Evolutionary conservation across 2,888 invertebrate species (phyloP).

Genomic region (Scaptomyza cyrtandrae): DNA sequence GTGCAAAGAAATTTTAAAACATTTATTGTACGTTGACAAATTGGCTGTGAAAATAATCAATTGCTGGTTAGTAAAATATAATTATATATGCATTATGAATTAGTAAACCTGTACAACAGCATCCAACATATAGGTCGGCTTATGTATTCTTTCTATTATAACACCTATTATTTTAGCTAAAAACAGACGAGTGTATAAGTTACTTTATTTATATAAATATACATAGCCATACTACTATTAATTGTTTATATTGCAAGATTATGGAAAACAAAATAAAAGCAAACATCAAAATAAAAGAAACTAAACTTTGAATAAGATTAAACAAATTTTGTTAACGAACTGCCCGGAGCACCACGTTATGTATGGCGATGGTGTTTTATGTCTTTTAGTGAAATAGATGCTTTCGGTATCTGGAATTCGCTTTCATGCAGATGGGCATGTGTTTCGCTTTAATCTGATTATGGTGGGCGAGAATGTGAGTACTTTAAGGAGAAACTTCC

Average conservation of each 20-base stretch:
- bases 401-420: too few species aligned
- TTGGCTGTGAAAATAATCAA: conserved; percentile 69
- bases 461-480: too few species aligned
- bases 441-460: too few species aligned
- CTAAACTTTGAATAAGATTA: not conserved
- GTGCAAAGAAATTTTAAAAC: conserved; percentile 49
- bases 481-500: too few species aligned
- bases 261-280: conserved; percentile 12
- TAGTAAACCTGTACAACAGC: conserved; percentile 1
- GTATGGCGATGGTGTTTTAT: too few species aligned
- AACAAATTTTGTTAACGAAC: not conserved
- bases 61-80: conserved; percentile 33
- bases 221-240: conserved; percentile 2
- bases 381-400: too few species aligned
- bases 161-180: not conserved
- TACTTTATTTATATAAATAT: conserved; percentile 23
- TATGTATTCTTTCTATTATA: conserved; percentile 2
- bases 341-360: not conserved
- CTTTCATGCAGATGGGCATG: too few species aligned
- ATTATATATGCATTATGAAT: conserved; percentile 1
- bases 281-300: conserved; percentile 31
- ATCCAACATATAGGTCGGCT: not conserved
- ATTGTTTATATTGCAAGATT: conserved; percentile 13
- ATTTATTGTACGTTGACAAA: conserved; percentile 60
- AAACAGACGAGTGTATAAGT: conserved; percentile 42